phyloP scores from a whole-genome alignment of 2,113 vertebrate genomes.

The Ptychochromis oligacanthus region DNA sequence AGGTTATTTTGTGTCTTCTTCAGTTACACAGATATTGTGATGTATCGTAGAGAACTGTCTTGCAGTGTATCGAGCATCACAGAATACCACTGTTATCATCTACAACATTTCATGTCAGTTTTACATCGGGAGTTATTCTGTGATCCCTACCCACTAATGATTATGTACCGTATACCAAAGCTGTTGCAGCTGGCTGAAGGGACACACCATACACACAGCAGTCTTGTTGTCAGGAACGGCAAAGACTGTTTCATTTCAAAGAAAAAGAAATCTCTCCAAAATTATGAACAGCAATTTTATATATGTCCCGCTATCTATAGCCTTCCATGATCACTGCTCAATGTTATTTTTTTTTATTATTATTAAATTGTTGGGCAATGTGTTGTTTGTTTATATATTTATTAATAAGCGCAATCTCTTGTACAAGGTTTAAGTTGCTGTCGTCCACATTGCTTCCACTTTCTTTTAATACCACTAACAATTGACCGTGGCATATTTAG shows the following conservation, averaged over 20 bases:
- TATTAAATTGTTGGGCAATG: not conserved
- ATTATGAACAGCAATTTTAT: not conserved
- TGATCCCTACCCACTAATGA: no score
- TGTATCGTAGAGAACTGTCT: no score
- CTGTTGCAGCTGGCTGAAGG: not conserved
- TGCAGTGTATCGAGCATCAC: no score
- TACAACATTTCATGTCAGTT: no score
- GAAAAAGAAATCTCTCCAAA: not conserved
- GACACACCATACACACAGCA: not conserved
- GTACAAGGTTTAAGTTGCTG: not conserved
- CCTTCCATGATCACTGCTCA: not conserved
- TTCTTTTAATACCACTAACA: no score
- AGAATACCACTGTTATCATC: no score
- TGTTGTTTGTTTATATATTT: not conserved
- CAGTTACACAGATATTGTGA: not conserved
- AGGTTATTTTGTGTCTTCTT: not conserved
- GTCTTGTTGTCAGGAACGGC: not conserved
- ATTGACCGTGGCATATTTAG: no score
- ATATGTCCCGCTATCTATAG: constrained; percentile 2
- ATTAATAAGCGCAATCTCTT: not conserved
- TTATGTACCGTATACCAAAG: not conserved
- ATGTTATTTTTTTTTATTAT: not conserved
- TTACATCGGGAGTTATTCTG: no score
- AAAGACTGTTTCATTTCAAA: not conserved
- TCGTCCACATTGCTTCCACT: no score